Base-by-base conservation (phyloP, 2,797 vertebrate genomes). In the Eidolon dupreanum region DNA sequence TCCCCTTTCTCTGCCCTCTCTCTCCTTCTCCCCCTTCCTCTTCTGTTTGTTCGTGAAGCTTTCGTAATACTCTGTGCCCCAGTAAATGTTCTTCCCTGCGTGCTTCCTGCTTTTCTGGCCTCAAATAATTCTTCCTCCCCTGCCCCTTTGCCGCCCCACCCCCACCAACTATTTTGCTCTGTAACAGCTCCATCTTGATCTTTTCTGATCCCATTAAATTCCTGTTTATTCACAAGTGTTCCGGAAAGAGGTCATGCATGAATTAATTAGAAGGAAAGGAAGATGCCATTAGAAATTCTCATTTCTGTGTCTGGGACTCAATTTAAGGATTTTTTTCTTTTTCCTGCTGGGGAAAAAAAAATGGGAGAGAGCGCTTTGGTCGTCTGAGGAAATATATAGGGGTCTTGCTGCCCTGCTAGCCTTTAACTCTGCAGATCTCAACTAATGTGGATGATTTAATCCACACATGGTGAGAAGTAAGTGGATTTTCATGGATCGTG, bases 1-100 rank as follows among this genome's bases (percentile, higher is more conserved):
- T 77, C n/a, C 55, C 49, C 20, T 91, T 84, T 79, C 61, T 82
- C 86, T 90, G 66, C 57, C 88, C 81, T 95, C 61, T 89, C 49
- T 41, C 59, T 86, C 19, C 61, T 7, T 65, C 43, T 53, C 63
- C 55, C 19, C 3, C 19, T 24, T 55, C 49, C 28, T 71, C 28
- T 28, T 26, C 63, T 33, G 19, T 20, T 38, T 81, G 43, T 41
- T 51, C 92, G 57, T 53, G 20, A 63, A 74, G 66, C 41, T 93
- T 94, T 83, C 10, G 1, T 53, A 59, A 81, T 63, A 33, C 46
- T 91, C 57, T 49, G 5, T 83, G 83, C 51, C 65, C 59, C 59
- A 26, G 31, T 71, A 78, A 96, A 81, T 63, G 88, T 55, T 86
- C 51, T 71, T 36, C 26, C 59, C 16, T 43, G 59, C 0, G 1